Evolutionary conservation across 2,113 vertebrate species (phyloP).

Genomic region (Podarcis raffonei): DNA sequence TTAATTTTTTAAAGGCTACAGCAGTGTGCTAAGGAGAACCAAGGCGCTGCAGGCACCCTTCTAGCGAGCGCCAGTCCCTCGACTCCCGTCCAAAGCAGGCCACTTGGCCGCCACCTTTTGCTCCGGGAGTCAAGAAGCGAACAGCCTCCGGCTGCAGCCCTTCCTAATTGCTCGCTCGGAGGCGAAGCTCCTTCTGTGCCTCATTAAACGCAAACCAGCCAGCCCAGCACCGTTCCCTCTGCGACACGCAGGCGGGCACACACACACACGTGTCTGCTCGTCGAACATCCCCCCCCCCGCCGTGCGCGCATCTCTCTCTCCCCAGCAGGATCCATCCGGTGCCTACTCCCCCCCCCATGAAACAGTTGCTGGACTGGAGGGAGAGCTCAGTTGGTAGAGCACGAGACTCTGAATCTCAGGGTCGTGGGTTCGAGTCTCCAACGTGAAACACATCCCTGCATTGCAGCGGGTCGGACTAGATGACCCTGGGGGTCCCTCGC

Average conservation of each 20-base stretch:
- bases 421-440: too few relatives aligned
- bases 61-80: background rate
- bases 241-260: background rate
- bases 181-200: background rate
- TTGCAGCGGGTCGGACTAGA: too few relatives aligned
- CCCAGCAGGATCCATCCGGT: background rate
- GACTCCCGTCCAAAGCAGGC: background rate
- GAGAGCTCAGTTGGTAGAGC: too few relatives aligned
- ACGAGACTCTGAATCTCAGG: too few relatives aligned
- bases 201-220: background rate
- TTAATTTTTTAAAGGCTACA: background rate
- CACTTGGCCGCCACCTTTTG: background rate
- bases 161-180: background rate
- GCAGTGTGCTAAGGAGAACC: slow-evolving; percentile 12
- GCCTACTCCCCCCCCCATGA: background rate
- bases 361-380: background rate
- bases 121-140: background rate
- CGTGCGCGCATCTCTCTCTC: background rate
- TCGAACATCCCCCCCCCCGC: background rate
- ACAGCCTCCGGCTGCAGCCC: background rate
- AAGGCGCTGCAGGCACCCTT: background rate
- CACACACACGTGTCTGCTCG: background rate
- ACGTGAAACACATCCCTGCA: too few relatives aligned
- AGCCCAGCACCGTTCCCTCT: background rate
- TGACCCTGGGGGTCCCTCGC: too few relatives aligned